Conservation (phyloP, 2,113 vertebrate species). For the Rana temporaria region DNA sequence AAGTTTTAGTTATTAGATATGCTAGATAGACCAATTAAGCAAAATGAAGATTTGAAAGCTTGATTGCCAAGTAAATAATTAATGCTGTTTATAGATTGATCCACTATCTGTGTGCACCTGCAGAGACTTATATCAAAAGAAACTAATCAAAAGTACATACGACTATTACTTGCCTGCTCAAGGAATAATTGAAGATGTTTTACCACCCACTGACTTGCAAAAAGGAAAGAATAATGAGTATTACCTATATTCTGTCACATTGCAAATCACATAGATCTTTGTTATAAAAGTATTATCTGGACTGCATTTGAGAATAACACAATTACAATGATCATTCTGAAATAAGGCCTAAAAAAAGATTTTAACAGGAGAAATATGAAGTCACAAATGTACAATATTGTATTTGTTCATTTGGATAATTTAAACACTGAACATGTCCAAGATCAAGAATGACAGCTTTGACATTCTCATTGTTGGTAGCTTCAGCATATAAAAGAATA, state of each 20-base stretch:
- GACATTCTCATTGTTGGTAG: too few species aligned
- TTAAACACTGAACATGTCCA: too few species aligned
- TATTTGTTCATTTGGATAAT: too few species aligned
- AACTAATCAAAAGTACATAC: conserved; percentile 15
- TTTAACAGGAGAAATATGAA: too few species aligned
- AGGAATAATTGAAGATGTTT: conserved; percentile 29
- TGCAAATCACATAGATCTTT: not conserved
- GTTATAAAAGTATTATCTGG: not conserved
- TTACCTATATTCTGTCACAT: not conserved
- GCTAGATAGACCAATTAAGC: not conserved
- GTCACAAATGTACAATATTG: too few species aligned
- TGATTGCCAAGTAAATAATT: conserved; percentile 11
- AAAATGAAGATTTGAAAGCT: conserved; percentile 17
- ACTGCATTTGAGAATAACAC: not conserved
- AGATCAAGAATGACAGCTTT: too few species aligned
- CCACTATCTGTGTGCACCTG: conserved; percentile 7
- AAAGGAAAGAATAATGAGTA: not conserved
- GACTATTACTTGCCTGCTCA: not conserved
- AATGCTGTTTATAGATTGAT: conserved; percentile 21
- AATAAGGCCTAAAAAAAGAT: too few species aligned
- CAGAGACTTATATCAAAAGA: conserved; percentile 21
- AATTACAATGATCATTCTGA: too few species aligned
- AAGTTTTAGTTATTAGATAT: not conserved
- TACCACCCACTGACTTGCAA: conserved; percentile 16
- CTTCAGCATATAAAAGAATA: too few species aligned